Base-by-base conservation (phyloP, 2,888 invertebrate genomes). In the Lepidocyrtoides sp. region DNA sequence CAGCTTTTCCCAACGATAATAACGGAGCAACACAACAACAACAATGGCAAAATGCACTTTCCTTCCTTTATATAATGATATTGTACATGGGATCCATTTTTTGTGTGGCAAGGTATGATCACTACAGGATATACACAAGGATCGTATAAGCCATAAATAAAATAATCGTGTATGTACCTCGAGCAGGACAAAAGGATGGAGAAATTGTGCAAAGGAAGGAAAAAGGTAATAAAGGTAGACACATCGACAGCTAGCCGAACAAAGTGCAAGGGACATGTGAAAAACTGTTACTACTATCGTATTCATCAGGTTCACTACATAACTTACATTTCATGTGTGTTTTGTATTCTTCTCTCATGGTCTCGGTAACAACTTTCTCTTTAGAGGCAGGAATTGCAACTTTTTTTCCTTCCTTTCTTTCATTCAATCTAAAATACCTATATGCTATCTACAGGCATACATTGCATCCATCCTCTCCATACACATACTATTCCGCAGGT, bases 221-320 rank as follows among this genome's bases (percentile, higher is more conserved):
- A 79, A 60, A 88, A 81, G 41, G 83, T 83, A 89, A 89, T 89
- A 89, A 89, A 89, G 63, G 89, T 72, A 89, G 89, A 82, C 89
- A 83, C 81, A 89, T 89, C 89, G 83, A 89, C 75, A 89, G 60
- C 23, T 26, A 8, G 63, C 51, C 23, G 54, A 32, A 66, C 32
- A 89, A 83, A 83, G 89, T 89, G 83, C 75, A 89, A 82, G 89
- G 75, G 83, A 89, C 89, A 83, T 57, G 83, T 72, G 75, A 83
- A 83, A 82, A 89, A 44, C 48, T 75, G 83, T 44, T 81, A 69
- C 72, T 83, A 72, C 83, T 83, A 83, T 83, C 82, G 82, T 89
- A 89, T 89, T 89, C 89, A 89, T 83, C 89, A 89, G 89, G 82
- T 83, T 89, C 82, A 57, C 83, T 89, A 83, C 82, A 72, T 89